Evolutionary conservation across 2,888 invertebrate genomes (phyloP), one percentile per base, ranked within the genome.

Genomic region (Euphydryas editha): DNA sequence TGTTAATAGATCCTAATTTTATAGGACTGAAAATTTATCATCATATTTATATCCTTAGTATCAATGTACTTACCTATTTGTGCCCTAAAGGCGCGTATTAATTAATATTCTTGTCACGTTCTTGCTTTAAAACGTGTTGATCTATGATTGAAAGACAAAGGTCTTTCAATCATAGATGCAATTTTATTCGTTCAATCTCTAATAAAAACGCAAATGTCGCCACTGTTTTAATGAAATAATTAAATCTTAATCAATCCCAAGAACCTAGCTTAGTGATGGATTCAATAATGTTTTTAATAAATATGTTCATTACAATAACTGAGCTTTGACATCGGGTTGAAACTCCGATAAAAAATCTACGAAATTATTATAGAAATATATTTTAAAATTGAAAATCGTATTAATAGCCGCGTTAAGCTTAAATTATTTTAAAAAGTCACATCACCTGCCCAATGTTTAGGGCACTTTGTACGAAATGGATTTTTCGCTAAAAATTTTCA

Each of bases 401-500:
- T 7, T 46, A 2, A 46, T 10, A 17, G 18, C 18, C 11, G 11
- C 15, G 11, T 18, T 21, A 49, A 49, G 49, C 10, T 18, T 20
- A 49, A 49, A 21, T 49, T 49, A 21, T 20, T 15, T 49, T 49
- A 20, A 49, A 51, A 51, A 51, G 15, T 15, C 49, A 51, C 15
- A 51, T 51, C n/a, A 49, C 21, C n/a, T n/a, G 21, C 20, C 49
- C 24, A 51, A 51, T 51, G n/a, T 6, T 5, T 44, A 6, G 15
- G n/a, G 47, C 13, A 18, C 46, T 21, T 49, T 20, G 49, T 20
- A 20, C 30, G 30, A 20, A 49, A 49, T 20, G 49, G 49, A 49
- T 13, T 49, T 47, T 47, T 49, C 49, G 49, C 21, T 49, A 49
- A 11, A 47, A 7, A 51, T 51, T 51, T 51, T 51, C 51, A n/a